These are phyloP conservation scores for Pachyuromys duprasi DNA, from an alignment of 2,797 vertebrate species.

Conservation along the genomic window DNA sequence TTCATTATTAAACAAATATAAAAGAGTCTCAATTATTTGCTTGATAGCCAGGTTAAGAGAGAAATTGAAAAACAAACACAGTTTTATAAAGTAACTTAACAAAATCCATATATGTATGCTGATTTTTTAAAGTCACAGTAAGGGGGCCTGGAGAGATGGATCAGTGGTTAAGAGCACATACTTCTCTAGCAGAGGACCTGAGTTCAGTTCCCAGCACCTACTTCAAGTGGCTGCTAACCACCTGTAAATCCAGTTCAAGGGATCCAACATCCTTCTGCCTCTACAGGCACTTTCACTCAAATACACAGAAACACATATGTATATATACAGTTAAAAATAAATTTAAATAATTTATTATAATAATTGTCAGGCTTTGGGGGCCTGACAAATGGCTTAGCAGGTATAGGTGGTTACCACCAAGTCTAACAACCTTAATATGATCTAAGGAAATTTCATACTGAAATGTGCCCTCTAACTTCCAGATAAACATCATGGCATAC, in stretches of 20 bases:
- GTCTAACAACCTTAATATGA: neutral
- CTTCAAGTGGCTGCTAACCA: neutral
- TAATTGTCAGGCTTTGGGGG: neutral
- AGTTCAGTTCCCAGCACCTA: neutral
- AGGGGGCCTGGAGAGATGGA: neutral
- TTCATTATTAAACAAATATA: too few relatives aligned
- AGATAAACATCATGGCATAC: neutral
- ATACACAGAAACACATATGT: neutral
- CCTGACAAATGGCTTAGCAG: neutral
- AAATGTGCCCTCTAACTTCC: neutral
- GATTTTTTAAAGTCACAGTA: neutral
- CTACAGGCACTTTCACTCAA: neutral
- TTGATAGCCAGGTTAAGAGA: too few relatives aligned
- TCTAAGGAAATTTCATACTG: neutral
- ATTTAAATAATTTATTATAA: too few relatives aligned
- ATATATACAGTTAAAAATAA: neutral
- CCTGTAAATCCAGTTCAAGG: neutral
- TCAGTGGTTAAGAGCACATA: neutral
- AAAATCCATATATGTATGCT: neutral
- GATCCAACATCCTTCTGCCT: neutral
- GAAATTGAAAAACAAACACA: too few relatives aligned
- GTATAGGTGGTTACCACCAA: neutral
- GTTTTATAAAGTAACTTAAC: neutral
- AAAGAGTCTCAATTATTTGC: too few relatives aligned
- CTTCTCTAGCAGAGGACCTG: neutral